phyloP scores from a whole-genome alignment of 2,888 invertebrate genomes.

The Caenorhabditis macrosperma region DNA sequence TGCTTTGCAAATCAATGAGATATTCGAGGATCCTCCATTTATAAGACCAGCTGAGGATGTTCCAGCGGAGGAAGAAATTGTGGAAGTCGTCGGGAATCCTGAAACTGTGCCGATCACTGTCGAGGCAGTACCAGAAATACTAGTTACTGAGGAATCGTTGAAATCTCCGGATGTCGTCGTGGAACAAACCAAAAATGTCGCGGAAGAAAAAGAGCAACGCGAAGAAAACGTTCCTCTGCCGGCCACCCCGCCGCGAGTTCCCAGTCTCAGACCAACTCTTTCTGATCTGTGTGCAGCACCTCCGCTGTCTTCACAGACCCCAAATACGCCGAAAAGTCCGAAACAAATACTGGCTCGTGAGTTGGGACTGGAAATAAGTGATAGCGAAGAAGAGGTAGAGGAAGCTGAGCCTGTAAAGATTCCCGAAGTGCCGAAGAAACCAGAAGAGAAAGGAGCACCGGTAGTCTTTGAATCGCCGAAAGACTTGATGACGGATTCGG shows the following conservation, averaged over 20 bases:
- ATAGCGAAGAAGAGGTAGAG: conserved; percentile 31
- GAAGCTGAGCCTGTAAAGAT: background rate
- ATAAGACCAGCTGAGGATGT: too few species aligned
- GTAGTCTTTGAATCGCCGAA: too few species aligned
- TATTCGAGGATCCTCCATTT: too few species aligned
- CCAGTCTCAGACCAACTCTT: background rate
- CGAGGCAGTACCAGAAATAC: background rate
- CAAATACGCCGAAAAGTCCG: conserved; percentile 4
- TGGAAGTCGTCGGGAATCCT: too few species aligned
- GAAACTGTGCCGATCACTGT: background rate
- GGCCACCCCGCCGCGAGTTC: background rate
- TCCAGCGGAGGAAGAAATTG: too few species aligned
- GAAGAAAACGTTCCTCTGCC: too few species aligned
- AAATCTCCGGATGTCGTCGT: background rate
- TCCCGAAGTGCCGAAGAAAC: background rate
- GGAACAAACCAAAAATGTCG: too few species aligned
- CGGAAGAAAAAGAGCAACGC: too few species aligned
- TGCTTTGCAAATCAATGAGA: too few species aligned
- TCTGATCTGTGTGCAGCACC: background rate
- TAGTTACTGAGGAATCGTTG: background rate
- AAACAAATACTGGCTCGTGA: background rate
- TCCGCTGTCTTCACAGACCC: background rate
- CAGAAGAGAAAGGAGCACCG: background rate
- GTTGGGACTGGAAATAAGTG: conserved; percentile 30
- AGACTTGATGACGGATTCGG: too few species aligned